Base-by-base conservation (phyloP, 2,797 vertebrate species). In the Paedocypris micromegethes region DNA sequence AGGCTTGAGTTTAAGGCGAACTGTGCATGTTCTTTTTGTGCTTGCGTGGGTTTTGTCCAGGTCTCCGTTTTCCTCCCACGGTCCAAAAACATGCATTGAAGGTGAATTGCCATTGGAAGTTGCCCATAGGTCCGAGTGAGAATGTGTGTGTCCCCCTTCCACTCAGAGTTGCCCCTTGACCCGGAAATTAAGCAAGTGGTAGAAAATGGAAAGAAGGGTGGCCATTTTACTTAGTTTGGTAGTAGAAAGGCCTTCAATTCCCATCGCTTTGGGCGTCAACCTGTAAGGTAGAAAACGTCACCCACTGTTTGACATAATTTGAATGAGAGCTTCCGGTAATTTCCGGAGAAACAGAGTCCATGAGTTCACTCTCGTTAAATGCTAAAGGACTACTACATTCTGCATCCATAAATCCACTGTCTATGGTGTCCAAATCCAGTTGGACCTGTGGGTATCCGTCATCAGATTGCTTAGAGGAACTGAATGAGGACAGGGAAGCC, bases 381-480 rank as follows among this genome's bases (percentile, higher is more conserved):
- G 84, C 83, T 0, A 82, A 81, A 9, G 89, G 89, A 71, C 88
- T 89, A 56, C 83, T 70, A 75, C 93, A 97, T 69, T 92, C 90
- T 0, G 90, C 90, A 80, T 95, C 94, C 3, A 83, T 88, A n/a
- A 96, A 98, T 0, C 95, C 89, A n/a, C 90, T 90, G 67, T 90
- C 96, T 0, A 96, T 89, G 3, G 95, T 98, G 85, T 98, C 95
- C 86, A 98, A 66, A 80, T 98, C 96, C 67, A 93, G 43, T 2
- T 84, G 81, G 0, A 91, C 85, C 0, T 77, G 81, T 3, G 92
- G 93, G 8, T 94, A 94, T 42, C 91, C 89, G 0, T 91, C 87
- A 5, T 93, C 90, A 0, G 87, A 92, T 48, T 82, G 86, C 3
- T 83, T 79, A 2, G 58, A 79, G 0, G 84, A 91, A 56, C 48